These are phyloP conservation scores for Scortum barcoo DNA, from an alignment of 2,113 vertebrate genomes.

Conservation along the genomic window DNA sequence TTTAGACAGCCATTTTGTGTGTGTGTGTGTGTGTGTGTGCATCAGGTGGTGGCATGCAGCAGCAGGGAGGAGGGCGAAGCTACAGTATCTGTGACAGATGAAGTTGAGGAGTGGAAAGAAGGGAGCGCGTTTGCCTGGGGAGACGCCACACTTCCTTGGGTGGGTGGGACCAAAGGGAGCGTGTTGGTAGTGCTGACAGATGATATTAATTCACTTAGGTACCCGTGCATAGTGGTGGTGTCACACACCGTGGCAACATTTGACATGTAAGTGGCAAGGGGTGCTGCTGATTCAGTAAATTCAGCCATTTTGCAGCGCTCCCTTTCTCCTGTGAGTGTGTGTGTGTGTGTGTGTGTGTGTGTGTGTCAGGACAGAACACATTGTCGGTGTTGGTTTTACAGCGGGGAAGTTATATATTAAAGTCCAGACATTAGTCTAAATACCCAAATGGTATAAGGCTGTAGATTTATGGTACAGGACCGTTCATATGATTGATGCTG, in stretches of 20 bases:
- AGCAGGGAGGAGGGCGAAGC: conserved; percentile 50
- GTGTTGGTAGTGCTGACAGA: conserved; percentile 76
- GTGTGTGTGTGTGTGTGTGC: conserved; percentile 25
- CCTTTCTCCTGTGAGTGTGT: neutral
- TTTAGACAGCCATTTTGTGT: conserved; percentile 54
- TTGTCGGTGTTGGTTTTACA: neutral
- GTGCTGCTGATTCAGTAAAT: conserved; percentile 21
- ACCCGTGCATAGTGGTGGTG: conserved; percentile 55
- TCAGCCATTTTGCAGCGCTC: neutral
- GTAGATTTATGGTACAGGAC: neutral
- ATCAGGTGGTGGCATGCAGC: conserved; percentile 53
- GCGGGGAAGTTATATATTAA: neutral
- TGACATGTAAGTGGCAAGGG: conserved; percentile 49
- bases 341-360: conserved; percentile 3
- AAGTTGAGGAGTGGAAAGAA: conserved; percentile 72
- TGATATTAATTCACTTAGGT: conserved; percentile 80
- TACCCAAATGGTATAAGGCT: neutral
- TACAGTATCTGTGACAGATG: conserved; percentile 71
- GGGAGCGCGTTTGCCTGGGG: conserved; percentile 61
- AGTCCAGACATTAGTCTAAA: neutral
- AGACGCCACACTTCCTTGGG: conserved; percentile 58
- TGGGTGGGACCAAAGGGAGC: conserved; percentile 69
- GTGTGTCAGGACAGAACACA: neutral
- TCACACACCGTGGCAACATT: conserved; percentile 52
- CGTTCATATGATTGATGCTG: neutral